These are phyloP conservation scores for Odobenus rosmarus DNA, from an alignment of 2,113 vertebrate species.

Conservation along the genomic window DNA sequence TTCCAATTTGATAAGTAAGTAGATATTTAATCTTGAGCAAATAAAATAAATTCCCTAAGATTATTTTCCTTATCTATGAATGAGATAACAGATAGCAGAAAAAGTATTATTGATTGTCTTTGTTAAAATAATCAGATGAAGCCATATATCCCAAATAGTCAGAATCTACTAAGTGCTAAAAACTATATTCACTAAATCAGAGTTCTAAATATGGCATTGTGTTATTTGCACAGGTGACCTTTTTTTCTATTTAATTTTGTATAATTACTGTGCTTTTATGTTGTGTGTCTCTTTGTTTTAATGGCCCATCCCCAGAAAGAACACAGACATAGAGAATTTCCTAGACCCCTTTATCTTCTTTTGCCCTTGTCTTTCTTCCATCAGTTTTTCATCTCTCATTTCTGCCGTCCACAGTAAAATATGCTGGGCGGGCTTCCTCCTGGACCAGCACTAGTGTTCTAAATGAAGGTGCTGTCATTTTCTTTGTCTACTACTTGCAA, in stretches of 20 bases:
- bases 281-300: neutral
- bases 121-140: conserved; percentile 5
- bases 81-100: neutral
- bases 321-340: neutral
- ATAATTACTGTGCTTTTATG: neutral
- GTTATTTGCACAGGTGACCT: neutral
- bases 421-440: neutral
- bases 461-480: neutral
- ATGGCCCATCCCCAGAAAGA: neutral
- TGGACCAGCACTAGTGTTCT: neutral
- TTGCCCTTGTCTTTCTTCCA: neutral
- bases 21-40: conserved; percentile 21
- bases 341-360: neutral
- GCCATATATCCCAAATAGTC: neutral
- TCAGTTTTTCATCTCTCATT: neutral
- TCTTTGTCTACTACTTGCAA: conserved; percentile 48
- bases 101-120: neutral
- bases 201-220: neutral
- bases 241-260: neutral
- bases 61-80: neutral
- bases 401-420: neutral
- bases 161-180: neutral
- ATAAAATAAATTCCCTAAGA: neutral
- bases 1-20: neutral
- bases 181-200: neutral